These are phyloP conservation scores for Brotula barbata DNA, from an alignment of 2,797 vertebrate genomes.

Conservation along the genomic window DNA sequence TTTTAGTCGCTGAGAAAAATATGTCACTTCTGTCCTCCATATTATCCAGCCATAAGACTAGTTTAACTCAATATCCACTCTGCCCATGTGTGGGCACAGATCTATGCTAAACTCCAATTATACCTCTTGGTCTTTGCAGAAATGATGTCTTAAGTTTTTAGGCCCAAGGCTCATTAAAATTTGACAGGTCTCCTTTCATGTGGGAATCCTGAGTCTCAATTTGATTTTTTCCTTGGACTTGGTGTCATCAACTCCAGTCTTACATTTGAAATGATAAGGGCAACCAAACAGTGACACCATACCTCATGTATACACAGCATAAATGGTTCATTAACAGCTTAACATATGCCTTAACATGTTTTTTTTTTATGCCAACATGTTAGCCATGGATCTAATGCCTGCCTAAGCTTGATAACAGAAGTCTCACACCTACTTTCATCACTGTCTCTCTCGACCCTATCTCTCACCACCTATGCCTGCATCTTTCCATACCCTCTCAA, in stretches of 20 bases:
- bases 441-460: slow-evolving; percentile 1
- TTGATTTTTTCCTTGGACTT: slow-evolving; percentile 22
- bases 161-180: slow-evolving; percentile 32
- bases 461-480: slow-evolving; percentile 36
- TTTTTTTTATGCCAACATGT: slow-evolving; percentile 50
- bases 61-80: not conserved
- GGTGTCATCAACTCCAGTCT: slow-evolving; percentile 39
- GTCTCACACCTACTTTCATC: slow-evolving; percentile 16
- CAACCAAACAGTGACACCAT: slow-evolving; percentile 49
- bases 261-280: slow-evolving; percentile 30
- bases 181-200: slow-evolving; percentile 5
- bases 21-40: not conserved
- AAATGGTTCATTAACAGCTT: slow-evolving; percentile 65
- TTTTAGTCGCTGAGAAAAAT: not conserved
- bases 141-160: slow-evolving; percentile 10
- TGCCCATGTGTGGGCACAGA: not conserved
- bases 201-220: slow-evolving; percentile 7
- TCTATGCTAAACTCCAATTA: slow-evolving; percentile 6
- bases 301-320: slow-evolving; percentile 39
- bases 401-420: slow-evolving; percentile 38
- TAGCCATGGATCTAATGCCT: slow-evolving; percentile 45
- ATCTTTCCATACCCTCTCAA: slow-evolving; percentile 32
- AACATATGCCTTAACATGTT: slow-evolving; percentile 67
- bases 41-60: not conserved
- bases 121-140: slow-evolving; percentile 10